Percentiles rank a stretch among this genome's conserved stretches.
Evolutionary conservation across 2,888 invertebrate species (phyloP).

Genomic region (Helleia helle): DNA sequence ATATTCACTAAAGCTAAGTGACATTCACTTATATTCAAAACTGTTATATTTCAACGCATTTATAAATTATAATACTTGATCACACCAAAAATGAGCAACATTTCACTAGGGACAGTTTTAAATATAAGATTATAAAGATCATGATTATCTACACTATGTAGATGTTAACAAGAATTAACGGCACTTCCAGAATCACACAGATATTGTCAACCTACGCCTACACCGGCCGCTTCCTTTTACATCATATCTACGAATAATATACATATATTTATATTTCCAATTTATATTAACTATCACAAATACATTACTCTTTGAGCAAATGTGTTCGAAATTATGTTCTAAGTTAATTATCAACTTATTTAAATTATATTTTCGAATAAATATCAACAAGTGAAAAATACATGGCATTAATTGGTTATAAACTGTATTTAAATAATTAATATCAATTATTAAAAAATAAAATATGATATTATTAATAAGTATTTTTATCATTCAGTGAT

Average conservation of each 20-base stretch:
- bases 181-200: constrained; percentile 8
- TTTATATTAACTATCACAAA: constrained; percentile 8
- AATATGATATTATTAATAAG: too few species aligned
- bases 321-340: background rate
- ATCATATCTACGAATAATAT: background rate
- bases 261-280: constrained; percentile 1
- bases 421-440: background rate
- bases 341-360: background rate
- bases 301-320: constrained; percentile 9
- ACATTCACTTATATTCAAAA: background rate
- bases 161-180: background rate
- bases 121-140: too few species aligned
- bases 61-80: too few species aligned
- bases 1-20: background rate
- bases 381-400: too few species aligned
- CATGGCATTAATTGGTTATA: too few species aligned
- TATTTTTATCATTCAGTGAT: too few species aligned
- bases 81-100: background rate
- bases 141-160: background rate
- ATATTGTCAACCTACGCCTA: constrained; percentile 14
- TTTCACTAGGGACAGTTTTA: too few species aligned
- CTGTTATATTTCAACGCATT: too few species aligned
- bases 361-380: too few species aligned
- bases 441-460: background rate
- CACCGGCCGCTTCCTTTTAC: background rate